These are phyloP conservation scores for Limanda limanda DNA, from an alignment of 2,113 vertebrate genomes.

Conservation along the genomic window DNA sequence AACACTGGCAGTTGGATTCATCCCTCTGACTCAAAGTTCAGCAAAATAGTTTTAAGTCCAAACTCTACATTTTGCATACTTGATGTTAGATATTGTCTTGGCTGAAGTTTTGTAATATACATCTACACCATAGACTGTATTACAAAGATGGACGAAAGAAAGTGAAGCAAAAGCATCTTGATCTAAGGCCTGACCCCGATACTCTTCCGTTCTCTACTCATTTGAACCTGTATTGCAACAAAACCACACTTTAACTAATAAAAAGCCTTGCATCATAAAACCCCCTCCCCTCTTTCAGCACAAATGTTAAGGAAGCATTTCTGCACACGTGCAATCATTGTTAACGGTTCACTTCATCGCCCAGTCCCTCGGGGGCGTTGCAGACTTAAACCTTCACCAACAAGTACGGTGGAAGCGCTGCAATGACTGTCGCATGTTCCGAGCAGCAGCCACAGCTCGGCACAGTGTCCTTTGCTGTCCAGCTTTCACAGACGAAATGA, in stretches of 20 bases:
- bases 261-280: neutral
- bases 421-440: slow-evolving; percentile 45
- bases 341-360: slow-evolving; percentile 13
- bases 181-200: no score
- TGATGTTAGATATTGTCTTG: no score
- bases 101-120: no score
- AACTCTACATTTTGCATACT: no score
- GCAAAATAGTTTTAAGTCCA: no score
- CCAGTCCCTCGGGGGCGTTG: slow-evolving; percentile 33
- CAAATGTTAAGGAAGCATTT: slow-evolving; percentile 11
- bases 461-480: slow-evolving; percentile 59
- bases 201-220: no score
- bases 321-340: neutral
- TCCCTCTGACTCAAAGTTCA: no score
- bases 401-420: slow-evolving; percentile 4
- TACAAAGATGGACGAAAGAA: no score
- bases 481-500: slow-evolving; percentile 34
- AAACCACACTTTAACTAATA: neutral
- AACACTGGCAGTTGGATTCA: neutral
- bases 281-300: neutral
- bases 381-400: slow-evolving; percentile 14
- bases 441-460: slow-evolving; percentile 16
- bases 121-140: no score
- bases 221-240: neutral
- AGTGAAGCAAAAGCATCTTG: no score